Conservation (phyloP, 2,113 vertebrate genomes). For the Terrapene triunguis region DNA sequence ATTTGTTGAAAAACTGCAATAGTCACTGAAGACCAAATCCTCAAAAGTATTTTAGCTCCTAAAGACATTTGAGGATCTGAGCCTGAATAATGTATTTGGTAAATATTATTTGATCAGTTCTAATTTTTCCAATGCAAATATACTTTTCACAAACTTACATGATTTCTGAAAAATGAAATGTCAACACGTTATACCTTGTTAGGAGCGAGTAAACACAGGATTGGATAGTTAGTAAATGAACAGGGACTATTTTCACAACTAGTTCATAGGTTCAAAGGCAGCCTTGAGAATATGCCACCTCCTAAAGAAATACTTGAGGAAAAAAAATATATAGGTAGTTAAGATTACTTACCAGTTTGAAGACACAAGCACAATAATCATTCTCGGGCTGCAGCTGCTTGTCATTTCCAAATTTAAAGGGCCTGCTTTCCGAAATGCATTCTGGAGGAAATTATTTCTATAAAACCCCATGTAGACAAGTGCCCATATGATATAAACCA, state of each 20-base stretch:
- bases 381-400: neutral
- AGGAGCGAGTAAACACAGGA: conserved; percentile 12
- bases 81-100: neutral
- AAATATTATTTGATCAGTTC: neutral
- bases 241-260: conserved; percentile 30
- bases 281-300: neutral
- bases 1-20: neutral
- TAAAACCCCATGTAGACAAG: neutral
- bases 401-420: neutral
- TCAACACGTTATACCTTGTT: conserved; percentile 13
- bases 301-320: neutral
- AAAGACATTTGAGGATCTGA: neutral
- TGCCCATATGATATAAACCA: neutral
- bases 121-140: conserved; percentile 3
- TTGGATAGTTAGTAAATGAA: conserved; percentile 32
- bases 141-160: neutral
- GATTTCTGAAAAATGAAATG: conserved; percentile 21
- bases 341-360: neutral
- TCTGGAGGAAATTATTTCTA: neutral
- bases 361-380: neutral
- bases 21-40: neutral
- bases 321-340: neutral
- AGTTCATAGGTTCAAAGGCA: conserved; percentile 34
- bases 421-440: neutral
- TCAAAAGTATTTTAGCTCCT: neutral